phyloP scores from a whole-genome alignment of 92 coral and sea anemone species.

The Isaurus tuberculatus region DNA sequence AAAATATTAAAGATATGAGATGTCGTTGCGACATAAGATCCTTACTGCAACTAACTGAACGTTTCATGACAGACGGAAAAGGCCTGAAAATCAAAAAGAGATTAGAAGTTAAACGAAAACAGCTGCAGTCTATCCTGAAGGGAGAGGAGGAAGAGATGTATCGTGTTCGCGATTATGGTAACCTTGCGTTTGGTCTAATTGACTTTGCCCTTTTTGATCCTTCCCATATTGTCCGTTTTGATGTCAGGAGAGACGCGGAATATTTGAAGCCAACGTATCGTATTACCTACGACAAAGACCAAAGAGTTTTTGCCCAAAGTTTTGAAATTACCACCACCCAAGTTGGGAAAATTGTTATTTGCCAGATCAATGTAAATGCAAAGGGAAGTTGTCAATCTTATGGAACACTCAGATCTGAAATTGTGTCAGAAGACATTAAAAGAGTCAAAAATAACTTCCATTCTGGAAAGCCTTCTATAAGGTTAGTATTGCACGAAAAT shows the following conservation, averaged over 20 bases:
- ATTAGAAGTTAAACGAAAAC: not conserved
- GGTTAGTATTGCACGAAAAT: not conserved
- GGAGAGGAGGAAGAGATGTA: not conserved
- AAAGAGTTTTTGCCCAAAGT: not conserved
- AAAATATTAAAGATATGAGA: not conserved
- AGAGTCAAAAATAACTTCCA: not conserved
- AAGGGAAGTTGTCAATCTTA: not conserved
- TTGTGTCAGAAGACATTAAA: not conserved
- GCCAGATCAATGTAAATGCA: not conserved
- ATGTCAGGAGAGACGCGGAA: not conserved
- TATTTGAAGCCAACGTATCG: not conserved
- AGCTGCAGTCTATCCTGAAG: not conserved
- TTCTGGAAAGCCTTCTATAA: not conserved
- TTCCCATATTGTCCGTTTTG: not conserved
- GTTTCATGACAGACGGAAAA: not conserved
- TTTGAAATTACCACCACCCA: not conserved
- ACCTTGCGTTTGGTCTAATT: not conserved
- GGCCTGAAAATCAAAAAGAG: not conserved
- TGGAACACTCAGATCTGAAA: not conserved
- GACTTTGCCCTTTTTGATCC: conserved; percentile 8
- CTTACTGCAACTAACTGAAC: not conserved
- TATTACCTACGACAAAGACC: not conserved
- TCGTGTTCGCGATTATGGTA: not conserved
- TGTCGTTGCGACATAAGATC: not conserved
- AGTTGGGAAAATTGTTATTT: not conserved